Evolutionary conservation across 2,797 vertebrate species (phyloP).

Genomic region (Distichodus sexfasciatus): DNA sequence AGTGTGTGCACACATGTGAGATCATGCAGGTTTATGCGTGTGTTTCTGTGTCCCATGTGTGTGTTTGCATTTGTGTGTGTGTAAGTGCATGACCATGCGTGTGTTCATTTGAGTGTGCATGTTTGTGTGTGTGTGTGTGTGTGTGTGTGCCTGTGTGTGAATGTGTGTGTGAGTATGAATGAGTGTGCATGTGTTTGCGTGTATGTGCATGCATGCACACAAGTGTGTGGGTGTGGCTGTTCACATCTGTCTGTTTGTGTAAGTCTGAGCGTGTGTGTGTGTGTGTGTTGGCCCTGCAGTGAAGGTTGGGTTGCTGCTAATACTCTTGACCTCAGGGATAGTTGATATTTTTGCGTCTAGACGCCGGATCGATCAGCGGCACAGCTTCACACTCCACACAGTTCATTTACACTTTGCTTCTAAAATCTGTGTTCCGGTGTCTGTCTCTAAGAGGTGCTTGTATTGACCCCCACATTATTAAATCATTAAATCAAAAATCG

Average conservation of each 20-base stretch:
- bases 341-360: constrained; percentile 90
- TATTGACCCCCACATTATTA: too few relatives aligned
- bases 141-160: too few relatives aligned
- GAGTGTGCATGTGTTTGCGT: neutral
- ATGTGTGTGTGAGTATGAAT: too few relatives aligned
- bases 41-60: too few relatives aligned
- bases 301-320: constrained; percentile 10
- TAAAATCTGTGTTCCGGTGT: constrained; percentile 67
- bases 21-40: neutral
- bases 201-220: too few relatives aligned
- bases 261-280: neutral
- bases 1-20: too few relatives aligned
- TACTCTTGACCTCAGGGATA: constrained; percentile 72
- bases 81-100: too few relatives aligned
- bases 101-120: too few relatives aligned
- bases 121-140: too few relatives aligned
- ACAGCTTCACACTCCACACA: constrained; percentile 64
- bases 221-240: neutral
- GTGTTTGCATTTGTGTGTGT: too few relatives aligned
- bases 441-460: constrained; percentile 55
- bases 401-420: constrained; percentile 75
- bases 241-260: neutral
- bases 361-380: constrained; percentile 83
- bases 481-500: too few relatives aligned
- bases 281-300: neutral